Percentiles rank a stretch among this genome's conserved stretches.
Evolutionary conservation across 2,113 vertebrate species (phyloP).

Genomic region (Meleagris gallopavo): DNA sequence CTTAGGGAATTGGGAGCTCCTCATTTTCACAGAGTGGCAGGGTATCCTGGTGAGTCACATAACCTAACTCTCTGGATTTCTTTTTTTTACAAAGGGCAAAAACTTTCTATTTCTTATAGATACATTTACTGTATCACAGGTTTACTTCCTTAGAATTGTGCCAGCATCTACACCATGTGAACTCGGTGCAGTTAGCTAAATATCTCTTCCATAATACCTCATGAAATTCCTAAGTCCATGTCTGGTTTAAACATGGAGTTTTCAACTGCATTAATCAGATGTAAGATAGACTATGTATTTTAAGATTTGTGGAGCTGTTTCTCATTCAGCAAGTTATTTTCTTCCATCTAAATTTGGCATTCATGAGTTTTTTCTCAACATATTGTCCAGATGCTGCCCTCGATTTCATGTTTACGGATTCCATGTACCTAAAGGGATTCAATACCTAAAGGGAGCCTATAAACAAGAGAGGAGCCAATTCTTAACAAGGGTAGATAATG

Average conservation of each 20-base stretch:
- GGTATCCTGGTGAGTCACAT: not conserved
- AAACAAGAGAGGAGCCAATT: too few species aligned
- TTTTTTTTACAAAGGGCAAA: not conserved
- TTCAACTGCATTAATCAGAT: not conserved
- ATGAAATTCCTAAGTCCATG: not conserved
- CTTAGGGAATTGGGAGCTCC: not conserved
- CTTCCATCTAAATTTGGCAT: constrained; percentile 3
- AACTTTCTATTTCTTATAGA: not conserved
- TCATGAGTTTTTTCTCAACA: not conserved
- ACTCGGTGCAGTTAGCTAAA: constrained; percentile 1
- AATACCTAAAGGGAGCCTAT: too few species aligned
- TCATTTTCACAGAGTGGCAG: not conserved
- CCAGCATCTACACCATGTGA: not conserved
- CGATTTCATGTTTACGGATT: constrained; percentile 19
- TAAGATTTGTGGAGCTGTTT: not conserved
- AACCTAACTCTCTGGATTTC: not conserved
- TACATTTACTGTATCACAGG: not conserved
- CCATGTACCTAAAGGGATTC: not conserved
- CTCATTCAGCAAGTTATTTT: constrained; percentile 27
- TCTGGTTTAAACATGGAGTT: not conserved
- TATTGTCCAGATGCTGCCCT: constrained; percentile 13
- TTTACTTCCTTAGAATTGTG: not conserved
- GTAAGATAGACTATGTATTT: constrained; percentile 13
- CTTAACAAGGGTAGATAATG: too few species aligned
- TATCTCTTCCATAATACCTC: not conserved